Conservation (phyloP, 2,113 vertebrate genomes). For the Callithrix jacchus region DNA sequence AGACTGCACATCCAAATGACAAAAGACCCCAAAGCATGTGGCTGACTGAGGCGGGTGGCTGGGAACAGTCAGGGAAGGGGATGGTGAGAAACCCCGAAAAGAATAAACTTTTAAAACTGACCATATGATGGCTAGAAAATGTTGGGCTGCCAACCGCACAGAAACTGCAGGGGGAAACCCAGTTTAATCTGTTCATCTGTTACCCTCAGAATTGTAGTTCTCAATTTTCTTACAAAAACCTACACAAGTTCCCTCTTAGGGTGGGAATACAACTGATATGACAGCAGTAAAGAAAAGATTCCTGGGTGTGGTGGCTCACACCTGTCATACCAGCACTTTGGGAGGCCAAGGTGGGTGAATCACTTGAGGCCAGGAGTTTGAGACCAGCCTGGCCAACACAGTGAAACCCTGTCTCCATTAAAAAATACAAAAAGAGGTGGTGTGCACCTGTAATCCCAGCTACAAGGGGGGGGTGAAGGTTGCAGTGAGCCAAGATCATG, state of each 20-base stretch:
- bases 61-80: not conserved
- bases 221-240: not conserved
- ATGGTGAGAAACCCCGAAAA: not conserved
- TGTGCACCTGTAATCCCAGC: too few species aligned
- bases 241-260: not conserved
- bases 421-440: too few species aligned
- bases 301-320: too few species aligned
- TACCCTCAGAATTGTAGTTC: not conserved
- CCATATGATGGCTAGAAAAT: not conserved
- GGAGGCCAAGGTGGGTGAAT: too few species aligned
- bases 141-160: not conserved
- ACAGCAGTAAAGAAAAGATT: not conserved
- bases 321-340: too few species aligned
- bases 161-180: not conserved
- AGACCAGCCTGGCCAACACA: too few species aligned
- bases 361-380: too few species aligned
- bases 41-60: not conserved
- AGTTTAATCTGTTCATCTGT: rapidly evolving
- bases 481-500: too few species aligned
- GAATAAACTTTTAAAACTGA: not conserved
- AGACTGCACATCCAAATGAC: not conserved
- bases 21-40: rapidly evolving
- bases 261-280: not conserved
- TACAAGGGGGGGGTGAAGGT: too few species aligned
- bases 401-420: too few species aligned